Evolutionary conservation across 2,797 vertebrate species (phyloP), one percentile per base, ranked within the genome.

Genomic region (Atherinosoma microstoma): DNA sequence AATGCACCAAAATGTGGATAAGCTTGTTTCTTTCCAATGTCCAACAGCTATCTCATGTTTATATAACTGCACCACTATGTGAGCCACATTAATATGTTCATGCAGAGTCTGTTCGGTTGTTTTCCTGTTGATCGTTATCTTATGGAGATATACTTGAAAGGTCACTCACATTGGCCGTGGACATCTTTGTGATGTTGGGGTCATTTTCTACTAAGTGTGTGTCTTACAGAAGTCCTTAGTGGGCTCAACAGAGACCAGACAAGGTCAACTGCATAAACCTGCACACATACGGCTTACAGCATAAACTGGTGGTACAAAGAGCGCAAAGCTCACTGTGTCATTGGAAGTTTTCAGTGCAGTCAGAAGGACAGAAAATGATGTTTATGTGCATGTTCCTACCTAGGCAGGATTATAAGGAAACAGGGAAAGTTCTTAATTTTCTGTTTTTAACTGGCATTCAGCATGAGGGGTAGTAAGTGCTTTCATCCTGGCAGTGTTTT

Each of bases 181-280:
- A 51, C 35, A 29, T 64, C 24, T 72, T 74, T 77, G 64, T 61
- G 65, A 54, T 67, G 51, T 69, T 75, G 20, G 9, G 65, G 70
- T 63, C 24, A 36, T 76, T 78, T 65, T 67, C 70, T 75, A 78
- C 82, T 27, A 70, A 86, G 70, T 29, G 51, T 57, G 40, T 45
- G 1, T 61, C 20, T 13, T 38, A 42, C 6, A 9, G 18, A 56
- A 53, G 34, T 47, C 64, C 42, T 42, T 18, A 24, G 27, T 56
- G 6, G 54, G 56, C 73, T 15, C 15, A 65, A 35, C 30, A 40
- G 38, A 73, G 45, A 51, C 45, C 42, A 56, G 67, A 68, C 81
- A 75, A 87, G 83, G 86, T 89, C 73, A 42, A 76, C 42, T 40
- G 60, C 58, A 22, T 65, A 30, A 71, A 73, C 58, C 34, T 29